phyloP scores from a whole-genome alignment of 2,797 vertebrate species.

The Rhyacichthys aspro region DNA sequence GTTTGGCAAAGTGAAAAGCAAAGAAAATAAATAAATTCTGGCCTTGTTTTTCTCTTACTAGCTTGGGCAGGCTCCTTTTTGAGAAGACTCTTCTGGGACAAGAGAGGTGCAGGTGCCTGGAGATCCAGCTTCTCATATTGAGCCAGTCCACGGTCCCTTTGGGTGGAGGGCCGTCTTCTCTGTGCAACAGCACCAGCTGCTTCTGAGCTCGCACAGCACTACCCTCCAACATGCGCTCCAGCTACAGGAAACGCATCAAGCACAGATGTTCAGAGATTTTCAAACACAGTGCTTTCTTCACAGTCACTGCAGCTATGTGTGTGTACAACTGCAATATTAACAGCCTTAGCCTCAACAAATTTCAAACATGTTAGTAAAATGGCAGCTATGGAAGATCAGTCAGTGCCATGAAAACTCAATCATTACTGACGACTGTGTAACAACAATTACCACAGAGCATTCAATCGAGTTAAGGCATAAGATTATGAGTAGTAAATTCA shows the following conservation, averaged over 20 bases:
- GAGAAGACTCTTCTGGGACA: constrained; percentile 94
- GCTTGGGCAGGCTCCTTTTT: constrained; percentile 87
- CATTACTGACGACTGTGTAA: no score
- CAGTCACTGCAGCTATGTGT: no score
- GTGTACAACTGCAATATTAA: no score
- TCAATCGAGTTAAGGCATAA: no score
- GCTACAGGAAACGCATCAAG: constrained; percentile 64
- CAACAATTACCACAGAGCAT: no score
- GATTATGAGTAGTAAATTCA: no score
- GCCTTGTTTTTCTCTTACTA: constrained; percentile 75
- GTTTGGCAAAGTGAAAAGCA: not conserved
- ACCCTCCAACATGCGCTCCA: constrained; percentile 94
- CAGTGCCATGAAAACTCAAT: no score
- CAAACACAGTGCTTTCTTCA: no score
- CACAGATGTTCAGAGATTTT: constrained; percentile 40
- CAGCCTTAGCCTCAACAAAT: no score
- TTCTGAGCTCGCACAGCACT: constrained; percentile 93
- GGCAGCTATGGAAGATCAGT: no score
- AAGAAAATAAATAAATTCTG: not conserved
- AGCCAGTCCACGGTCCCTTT: constrained; percentile 92
- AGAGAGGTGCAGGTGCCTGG: constrained; percentile 90
- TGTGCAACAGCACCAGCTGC: constrained; percentile 90
- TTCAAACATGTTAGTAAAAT: no score
- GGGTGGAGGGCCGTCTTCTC: constrained; percentile 89
- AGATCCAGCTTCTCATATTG: constrained; percentile 97